Base-by-base conservation (phyloP, 1,140 invertebrate species). In the Sinonovacula constricta region DNA sequence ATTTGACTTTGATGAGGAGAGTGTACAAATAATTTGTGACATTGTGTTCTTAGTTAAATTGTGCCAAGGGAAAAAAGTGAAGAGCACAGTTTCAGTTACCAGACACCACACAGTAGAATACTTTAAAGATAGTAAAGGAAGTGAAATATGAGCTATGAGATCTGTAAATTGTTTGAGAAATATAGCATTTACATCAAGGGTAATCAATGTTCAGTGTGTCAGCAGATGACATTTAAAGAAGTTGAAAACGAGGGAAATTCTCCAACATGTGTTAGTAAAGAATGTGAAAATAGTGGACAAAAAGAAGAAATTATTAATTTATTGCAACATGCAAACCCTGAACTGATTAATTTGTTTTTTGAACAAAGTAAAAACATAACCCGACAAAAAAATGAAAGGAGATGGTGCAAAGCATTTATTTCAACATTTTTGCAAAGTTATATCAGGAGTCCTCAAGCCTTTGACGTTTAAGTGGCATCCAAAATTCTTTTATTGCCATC, bases 361-460 rank as follows among this genome's bases (percentile, higher is more conserved):
- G 15, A 62, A 22, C 69, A 72, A 56, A 33, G 28, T 10, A 63
- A 51, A 15, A 79, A 70, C 63, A 49, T 34, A 1, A 57, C 12
- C 15, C 57, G 31, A 31, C n/a, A 79, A 28, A 54, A 54, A 14
- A 62, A 36, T 24, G 76, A 66, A 0, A 62, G 67, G 28, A 33
- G 76, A 2, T 79, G 76, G 76, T 28, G 33, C 33, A 51, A 79
- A 31, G 39, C 28, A 0, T 22, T 70, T 12, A 70, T 70, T 15
- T 15, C 56, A 14, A 26, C 30, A 0, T 79, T 66, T 56, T 26
- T 79, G 12, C 66, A 79, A n/a, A 15, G 39, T 24, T 79, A 63
- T 31, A 49, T n/a, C 15, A 60, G 65, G 5, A 78, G 75, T 33
- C 75, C 65, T n/a, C 31, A 78, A 26, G 26, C 54, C 28, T 69